Conservation (phyloP, 2,113 vertebrate genomes). For the Proterorhinus semilunaris region DNA sequence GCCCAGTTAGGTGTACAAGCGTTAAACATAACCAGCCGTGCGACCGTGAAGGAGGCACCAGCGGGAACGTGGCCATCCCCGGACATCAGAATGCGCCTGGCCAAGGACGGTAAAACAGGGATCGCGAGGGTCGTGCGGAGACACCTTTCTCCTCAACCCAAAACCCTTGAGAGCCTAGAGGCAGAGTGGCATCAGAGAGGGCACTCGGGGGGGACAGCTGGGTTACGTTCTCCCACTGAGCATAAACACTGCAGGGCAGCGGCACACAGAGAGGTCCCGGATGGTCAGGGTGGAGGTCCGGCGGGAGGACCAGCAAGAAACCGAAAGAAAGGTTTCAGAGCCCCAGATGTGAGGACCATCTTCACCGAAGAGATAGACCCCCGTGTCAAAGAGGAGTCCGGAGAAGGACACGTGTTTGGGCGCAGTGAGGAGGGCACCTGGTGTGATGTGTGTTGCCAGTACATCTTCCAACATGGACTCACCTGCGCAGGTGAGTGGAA, state of each 20-base stretch:
- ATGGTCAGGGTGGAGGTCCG: constrained; percentile 43
- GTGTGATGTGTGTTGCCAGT: constrained; percentile 75
- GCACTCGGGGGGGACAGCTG: not conserved
- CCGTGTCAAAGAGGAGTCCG: constrained; percentile 68
- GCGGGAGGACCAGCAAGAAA: constrained; percentile 43
- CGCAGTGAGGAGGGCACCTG: constrained; percentile 48
- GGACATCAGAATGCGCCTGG: constrained; percentile 52
- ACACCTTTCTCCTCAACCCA: constrained; percentile 64
- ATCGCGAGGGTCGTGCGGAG: constrained; percentile 48
- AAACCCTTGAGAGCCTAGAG: constrained; percentile 76
- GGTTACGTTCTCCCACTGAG: not conserved
- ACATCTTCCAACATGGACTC: constrained; percentile 64
- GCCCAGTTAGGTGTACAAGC: constrained; percentile 24
- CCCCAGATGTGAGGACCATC: constrained; percentile 79
- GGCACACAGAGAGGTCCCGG: constrained; percentile 2
- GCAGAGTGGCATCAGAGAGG: constrained; percentile 44
- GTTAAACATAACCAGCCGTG: constrained; percentile 12
- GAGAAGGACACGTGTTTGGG: constrained; percentile 74
- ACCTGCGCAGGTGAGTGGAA: constrained; percentile 72
- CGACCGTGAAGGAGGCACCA: constrained; percentile 3
- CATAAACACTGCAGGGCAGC: constrained; percentile 4
- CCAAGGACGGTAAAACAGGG: constrained; percentile 59
- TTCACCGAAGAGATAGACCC: constrained; percentile 71
- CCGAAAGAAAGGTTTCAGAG: constrained; percentile 68
- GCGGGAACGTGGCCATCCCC: constrained; percentile 48